Base-by-base conservation (phyloP, 1,140 invertebrate genomes). In the Procambarus virginalis region DNA sequence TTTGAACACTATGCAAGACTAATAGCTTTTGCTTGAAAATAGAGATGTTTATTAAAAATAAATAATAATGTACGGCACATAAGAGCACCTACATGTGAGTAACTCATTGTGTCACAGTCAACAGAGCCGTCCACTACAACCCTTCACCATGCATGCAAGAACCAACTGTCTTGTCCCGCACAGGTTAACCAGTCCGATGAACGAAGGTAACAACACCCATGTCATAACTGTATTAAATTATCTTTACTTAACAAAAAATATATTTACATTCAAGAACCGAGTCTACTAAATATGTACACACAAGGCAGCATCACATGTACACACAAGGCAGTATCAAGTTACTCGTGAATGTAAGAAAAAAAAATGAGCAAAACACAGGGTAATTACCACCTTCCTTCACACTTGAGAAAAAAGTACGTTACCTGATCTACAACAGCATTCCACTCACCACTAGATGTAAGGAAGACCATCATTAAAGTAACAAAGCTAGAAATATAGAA, bases 81-180 rank as follows among this genome's bases (percentile, higher is more conserved):
- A 20, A 20, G 4, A 64, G 60, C 60, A 64, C 60, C 60, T 64
- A 64, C 60, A 64, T 17, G 20, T 64, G 17, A 64, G 17, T 80
- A 58, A 34, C 49, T 80, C 20, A 20, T 48, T 55, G 49, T 48
- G 48, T 51, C n/a, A 73, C 51, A 87, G 86, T 87, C 86, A 87
- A 87, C 86, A 87, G 86, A 87, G 86, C 86, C 86, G 78, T 87
- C 86, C 86, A 87, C 86, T 80, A 80, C 64, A 87, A 87, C 46
- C 86, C 86, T 87, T 75, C 86, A 87, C 86, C 86, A 51, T 81
- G 86, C 86, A 87, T 87, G 86, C 86, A 87, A 49, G 48, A 48
- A 70, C 46, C 60, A 48, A 70, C 60, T 68, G 75, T 87, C 78
- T 73, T 17, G 55, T 86, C 77, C 86, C 79, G 51, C 20, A 49